Conservation (phyloP, 2,888 invertebrate genomes). For the Meghimatium bilineatum region DNA sequence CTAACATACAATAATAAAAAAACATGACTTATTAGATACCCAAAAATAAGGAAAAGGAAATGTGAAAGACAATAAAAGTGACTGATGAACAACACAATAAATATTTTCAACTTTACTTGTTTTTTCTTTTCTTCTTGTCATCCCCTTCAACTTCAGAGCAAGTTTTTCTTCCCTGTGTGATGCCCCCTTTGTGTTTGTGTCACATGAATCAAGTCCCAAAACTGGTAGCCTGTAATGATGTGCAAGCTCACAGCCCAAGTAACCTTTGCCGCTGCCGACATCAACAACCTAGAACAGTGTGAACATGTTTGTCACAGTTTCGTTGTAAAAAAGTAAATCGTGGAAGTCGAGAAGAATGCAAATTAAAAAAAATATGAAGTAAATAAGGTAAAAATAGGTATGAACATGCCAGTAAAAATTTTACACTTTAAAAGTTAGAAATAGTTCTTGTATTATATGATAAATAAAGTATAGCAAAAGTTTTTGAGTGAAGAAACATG, state of each 20-base stretch:
- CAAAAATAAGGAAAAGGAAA: background rate
- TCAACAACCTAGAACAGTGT: conserved; percentile 82
- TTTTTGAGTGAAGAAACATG: too few species aligned
- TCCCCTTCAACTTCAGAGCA: conserved; percentile 63
- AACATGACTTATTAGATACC: too few species aligned
- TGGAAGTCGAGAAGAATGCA: background rate
- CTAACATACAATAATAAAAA: too few species aligned
- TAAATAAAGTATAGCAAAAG: too few species aligned
- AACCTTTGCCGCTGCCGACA: conserved; percentile 93
- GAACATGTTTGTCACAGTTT: background rate
- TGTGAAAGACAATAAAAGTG: background rate
- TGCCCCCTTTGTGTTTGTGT: conserved; percentile 84
- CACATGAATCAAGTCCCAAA: conserved; percentile 88
- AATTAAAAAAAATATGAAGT: too few species aligned
- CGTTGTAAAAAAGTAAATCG: background rate
- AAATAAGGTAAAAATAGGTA: too few species aligned
- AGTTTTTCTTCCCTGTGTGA: conserved; percentile 73
- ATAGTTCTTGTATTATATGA: too few species aligned
- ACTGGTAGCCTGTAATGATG: conserved; percentile 85
- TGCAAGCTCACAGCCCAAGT: conserved; percentile 86
- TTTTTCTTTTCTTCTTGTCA: conserved; percentile 52
- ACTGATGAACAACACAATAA: background rate
- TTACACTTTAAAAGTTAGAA: too few species aligned
- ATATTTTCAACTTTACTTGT: background rate
- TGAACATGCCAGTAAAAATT: too few species aligned